Evolutionary conservation across 2,888 invertebrate genomes (phyloP).

Genomic region (Standfussiana lucernea): DNA sequence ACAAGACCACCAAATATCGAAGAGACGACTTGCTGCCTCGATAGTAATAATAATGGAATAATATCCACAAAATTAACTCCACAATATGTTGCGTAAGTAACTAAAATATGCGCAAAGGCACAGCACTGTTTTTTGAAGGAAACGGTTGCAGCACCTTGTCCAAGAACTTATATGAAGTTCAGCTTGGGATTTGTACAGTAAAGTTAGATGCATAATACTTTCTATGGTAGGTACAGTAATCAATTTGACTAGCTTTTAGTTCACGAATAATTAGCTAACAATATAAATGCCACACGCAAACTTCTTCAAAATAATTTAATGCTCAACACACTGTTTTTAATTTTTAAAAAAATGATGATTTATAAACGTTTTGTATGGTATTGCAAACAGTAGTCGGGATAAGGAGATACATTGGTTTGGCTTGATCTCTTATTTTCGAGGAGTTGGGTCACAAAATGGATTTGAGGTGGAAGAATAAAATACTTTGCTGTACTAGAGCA

Average conservation of each 20-base stretch:
- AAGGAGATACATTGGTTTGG: constrained; percentile 56
- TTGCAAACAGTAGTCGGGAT: constrained; percentile 63
- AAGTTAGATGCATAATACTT: background rate
- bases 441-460: constrained; percentile 13
- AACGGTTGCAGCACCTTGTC: constrained; percentile 13
- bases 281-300: constrained; percentile 17
- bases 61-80: constrained; percentile 3
- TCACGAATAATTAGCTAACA: background rate
- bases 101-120: constrained; percentile 7
- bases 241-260: background rate
- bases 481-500: constrained; percentile 16
- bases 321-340: background rate
- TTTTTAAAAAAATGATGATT: constrained; percentile 5
- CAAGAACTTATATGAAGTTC: background rate
- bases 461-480: background rate
- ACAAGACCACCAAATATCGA: constrained; percentile 13
- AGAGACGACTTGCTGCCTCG: constrained; percentile 1
- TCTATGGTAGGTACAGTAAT: background rate
- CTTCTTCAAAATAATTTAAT: background rate
- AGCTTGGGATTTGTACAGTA: background rate
- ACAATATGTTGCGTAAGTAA: constrained; percentile 53
- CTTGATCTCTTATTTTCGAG: constrained; percentile 30
- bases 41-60: constrained; percentile 47
- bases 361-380: constrained; percentile 60
- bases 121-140: constrained; percentile 16